Conservation (phyloP, 1,140 invertebrate genomes). For the Pseudachorutes palmiensis region DNA sequence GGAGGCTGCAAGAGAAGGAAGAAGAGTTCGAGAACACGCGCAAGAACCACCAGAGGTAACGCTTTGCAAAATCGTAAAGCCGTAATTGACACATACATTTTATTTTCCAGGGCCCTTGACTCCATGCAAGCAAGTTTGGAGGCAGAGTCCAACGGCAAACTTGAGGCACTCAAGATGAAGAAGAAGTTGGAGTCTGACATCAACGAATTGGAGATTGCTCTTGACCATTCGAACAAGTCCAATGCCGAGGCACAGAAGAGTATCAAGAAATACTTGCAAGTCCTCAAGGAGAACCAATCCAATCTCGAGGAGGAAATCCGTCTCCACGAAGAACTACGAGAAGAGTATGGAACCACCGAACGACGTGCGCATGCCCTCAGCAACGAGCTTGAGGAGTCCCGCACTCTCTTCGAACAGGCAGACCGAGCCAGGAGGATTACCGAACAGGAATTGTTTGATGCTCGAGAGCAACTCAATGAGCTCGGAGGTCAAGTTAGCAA, state of each 20-base stretch:
- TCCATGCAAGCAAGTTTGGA: slow-evolving; percentile 98
- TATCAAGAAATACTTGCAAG: slow-evolving; percentile 90
- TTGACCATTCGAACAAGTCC: slow-evolving; percentile 95
- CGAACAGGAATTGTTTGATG: slow-evolving; percentile 41
- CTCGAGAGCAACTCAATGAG: slow-evolving; percentile 66
- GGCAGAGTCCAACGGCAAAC: slow-evolving; percentile 96
- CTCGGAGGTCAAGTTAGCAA: slow-evolving; percentile 95
- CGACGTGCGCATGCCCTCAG: slow-evolving; percentile 87
- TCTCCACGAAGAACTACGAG: slow-evolving; percentile 89
- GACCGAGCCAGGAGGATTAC: slow-evolving; percentile 61
- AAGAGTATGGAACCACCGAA: slow-evolving; percentile 91
- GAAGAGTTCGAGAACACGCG: slow-evolving; percentile 99
- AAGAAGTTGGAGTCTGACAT: slow-evolving; percentile 99
- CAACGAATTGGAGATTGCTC: slow-evolving; percentile 95
- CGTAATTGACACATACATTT: too few species aligned
- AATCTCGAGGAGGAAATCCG: slow-evolving; percentile 95
- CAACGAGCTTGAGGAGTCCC: slow-evolving; percentile 92
- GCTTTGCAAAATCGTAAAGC: too few species aligned
- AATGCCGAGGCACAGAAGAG: slow-evolving; percentile 98
- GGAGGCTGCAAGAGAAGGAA: slow-evolving; percentile 86
- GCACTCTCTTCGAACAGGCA: slow-evolving; percentile 89
- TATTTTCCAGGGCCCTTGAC: slow-evolving; percentile 67
- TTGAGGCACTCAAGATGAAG: slow-evolving; percentile 97
- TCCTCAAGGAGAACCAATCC: slow-evolving; percentile 87
- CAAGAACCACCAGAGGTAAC: slow-evolving; percentile 85